Evolutionary conservation across 2,797 vertebrate genomes (phyloP), one percentile per base, ranked within the genome.

Genomic region (Argentina silus): DNA sequence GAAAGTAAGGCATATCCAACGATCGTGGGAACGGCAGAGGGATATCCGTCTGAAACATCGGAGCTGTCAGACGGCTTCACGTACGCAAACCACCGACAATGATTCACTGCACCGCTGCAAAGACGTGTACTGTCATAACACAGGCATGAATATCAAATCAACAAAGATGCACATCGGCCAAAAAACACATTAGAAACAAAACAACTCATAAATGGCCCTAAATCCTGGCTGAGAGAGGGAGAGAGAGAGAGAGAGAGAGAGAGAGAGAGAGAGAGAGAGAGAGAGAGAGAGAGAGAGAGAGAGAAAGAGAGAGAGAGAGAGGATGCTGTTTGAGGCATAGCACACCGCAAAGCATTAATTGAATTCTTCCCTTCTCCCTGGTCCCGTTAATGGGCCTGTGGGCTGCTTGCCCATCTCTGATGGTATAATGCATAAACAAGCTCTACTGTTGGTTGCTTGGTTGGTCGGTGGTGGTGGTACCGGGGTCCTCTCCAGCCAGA

Each of bases 401-500:
- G 69, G 59, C 59, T 44, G 53, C 5, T 9, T 68, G 67, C 61
- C 43, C 60, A 3, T 62, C 65, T 76, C 12, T 63, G 57, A 67
- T 8, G 21, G 36, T 45, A 43, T 66, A 71, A 67, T 27, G 59
- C 69, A 7, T 7, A 59, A 51, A 50, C 19, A 36, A 51, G 27
- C 15, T 55, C 48, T 59, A 48, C 43, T 55, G 50, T 67, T 79
- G 73, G 75, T 85, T 83, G 85, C 72, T 83, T 67, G 74, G 65
- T 68, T 77, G 78, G 61, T 74, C 12, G 15, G 9, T 10, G 42
- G 86, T 67, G 69, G 73, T 82, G 70, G 73, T 62, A 57, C 72
- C 48, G 78, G 64, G 62, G 73, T 55, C 53, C 61, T 51, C 85
- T 79, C 76, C 87, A 85, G 87, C 83, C 86, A 89, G 85, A 89